Percentiles rank a stretch among this genome's conserved stretches.
phyloP scores from a whole-genome alignment of 2,888 invertebrate species.

The Callinectes sapidus region DNA sequence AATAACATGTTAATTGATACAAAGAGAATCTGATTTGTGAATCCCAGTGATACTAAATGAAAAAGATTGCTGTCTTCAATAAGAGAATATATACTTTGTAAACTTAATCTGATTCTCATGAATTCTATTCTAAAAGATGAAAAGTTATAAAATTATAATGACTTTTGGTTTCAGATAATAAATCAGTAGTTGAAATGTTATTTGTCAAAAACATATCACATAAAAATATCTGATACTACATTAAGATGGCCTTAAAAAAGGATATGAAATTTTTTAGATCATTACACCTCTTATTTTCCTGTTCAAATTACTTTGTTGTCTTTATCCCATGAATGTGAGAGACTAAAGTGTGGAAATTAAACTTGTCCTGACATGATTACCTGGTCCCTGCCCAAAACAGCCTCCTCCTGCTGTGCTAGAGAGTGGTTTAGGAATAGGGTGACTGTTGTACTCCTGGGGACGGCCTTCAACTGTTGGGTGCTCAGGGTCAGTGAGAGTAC shows the following conservation, averaged over 20 bases:
- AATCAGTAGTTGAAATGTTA: background rate
- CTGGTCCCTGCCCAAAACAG: conserved; percentile 58
- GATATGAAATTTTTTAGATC: background rate
- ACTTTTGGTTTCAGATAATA: background rate
- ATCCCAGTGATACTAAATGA: background rate
- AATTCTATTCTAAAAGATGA: background rate
- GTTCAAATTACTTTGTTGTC: background rate
- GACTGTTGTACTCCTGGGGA: conserved; percentile 9
- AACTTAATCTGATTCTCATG: background rate
- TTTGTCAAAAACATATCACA: background rate
- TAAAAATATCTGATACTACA: background rate
- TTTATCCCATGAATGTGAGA: background rate
- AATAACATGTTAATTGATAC: background rate
- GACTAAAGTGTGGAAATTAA: background rate
- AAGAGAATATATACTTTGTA: background rate
- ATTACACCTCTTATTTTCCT: background rate
- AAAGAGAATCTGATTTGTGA: background rate
- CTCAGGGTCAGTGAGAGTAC: conserved; percentile 12
- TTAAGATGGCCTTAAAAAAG: background rate
- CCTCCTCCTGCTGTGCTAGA: conserved; percentile 16
- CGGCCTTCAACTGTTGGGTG: conserved; percentile 21
- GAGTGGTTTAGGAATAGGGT: conserved; percentile 29
- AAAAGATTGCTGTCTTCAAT: background rate
- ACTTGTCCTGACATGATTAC: background rate
- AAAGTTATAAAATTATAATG: background rate